Evolutionary conservation across 2,888 invertebrate genomes (phyloP), one percentile per base, ranked within the genome.

Genomic region (Tetrapedia diversipes): DNA sequence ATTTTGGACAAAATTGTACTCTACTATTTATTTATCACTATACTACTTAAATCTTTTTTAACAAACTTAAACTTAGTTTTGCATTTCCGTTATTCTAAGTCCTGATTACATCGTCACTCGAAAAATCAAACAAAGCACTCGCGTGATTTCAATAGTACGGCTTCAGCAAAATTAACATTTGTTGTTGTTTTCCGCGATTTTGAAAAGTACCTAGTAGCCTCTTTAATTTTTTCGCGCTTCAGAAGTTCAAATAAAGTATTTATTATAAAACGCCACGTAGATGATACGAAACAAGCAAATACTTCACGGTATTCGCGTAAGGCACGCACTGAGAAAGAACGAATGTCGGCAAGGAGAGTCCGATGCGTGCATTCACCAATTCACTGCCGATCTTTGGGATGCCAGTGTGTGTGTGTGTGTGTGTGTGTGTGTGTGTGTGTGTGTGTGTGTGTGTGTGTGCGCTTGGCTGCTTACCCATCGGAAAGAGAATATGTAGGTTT

Each of bases 241-340:
- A 37, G 2, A 16, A 65, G n/a, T 37, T 43, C 1, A 22, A 34
- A 22, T 22, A 53, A 64, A 59, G 11, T 45, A 47, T 67, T 63
- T 24, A 24, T 24, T 59, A 29, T 24, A 63, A 63, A 47, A 29
- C 71, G 80, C 77, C 80, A 85, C 83, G 81, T 80, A 83, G 54
- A 54, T 76, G 53, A 61, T 65, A 67, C 56, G 67, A 74, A 80
- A 53, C 53, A 54, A 45, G 47, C 43, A 59, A 29, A 72, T 61
- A 80, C 71, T 76, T 74, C 67, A 80, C 85, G 77, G 80, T 80
- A 60, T 63, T 65, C 82, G 81, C 80, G 83, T 81, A 80, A 82
- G 79, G 78, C 81, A 85, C 82, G 81, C 84, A 89, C 89, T 88
- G 88, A 88, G 77, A 81, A 86, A 87, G 86, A 86, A 86, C 82